A percentile compares a stretch with the other conserved stretches of the same genome.
Evolutionary conservation across 2,797 vertebrate genomes (phyloP).

Genomic region (Gymnothorax javanicus): DNA sequence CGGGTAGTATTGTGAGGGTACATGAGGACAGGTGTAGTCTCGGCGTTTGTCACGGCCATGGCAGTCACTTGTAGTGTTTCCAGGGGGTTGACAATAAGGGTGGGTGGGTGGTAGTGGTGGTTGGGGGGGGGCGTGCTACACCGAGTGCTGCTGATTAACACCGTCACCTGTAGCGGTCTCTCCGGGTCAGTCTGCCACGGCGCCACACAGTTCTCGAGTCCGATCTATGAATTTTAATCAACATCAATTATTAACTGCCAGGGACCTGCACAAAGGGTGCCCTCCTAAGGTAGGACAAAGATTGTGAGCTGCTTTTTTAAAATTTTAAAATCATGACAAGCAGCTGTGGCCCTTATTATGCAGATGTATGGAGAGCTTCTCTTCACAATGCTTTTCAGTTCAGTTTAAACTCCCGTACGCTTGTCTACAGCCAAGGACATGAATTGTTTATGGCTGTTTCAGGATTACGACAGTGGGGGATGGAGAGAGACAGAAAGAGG

Average conservation of each 20-base stretch:
- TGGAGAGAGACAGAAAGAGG: too few species aligned
- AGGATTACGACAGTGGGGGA: not conserved
- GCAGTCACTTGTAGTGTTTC: not conserved
- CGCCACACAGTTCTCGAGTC: not conserved
- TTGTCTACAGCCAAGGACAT: not conserved
- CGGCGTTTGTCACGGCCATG: constrained; percentile 37
- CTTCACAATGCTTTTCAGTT: not conserved
- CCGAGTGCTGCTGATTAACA: constrained; percentile 16
- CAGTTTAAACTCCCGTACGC: not conserved
- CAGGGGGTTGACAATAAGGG: too few species aligned
- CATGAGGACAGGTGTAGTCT: constrained; percentile 51
- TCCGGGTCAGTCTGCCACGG: constrained; percentile 24
- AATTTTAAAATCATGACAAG: not conserved
- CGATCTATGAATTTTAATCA: constrained; percentile 50
- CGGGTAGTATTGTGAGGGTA: constrained; percentile 39
- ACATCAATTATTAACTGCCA: constrained; percentile 41
- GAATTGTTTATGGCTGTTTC: not conserved
- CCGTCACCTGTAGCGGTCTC: constrained; percentile 50
- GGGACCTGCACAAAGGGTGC: constrained; percentile 35
- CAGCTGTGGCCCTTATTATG: not conserved
- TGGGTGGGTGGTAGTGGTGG: too few species aligned
- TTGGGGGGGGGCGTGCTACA: not conserved
- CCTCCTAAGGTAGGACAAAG: constrained; percentile 30
- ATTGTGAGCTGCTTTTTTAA: not conserved
- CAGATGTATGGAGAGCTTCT: not conserved